Evolutionary conservation across 2,888 invertebrate genomes (phyloP), one percentile per base, ranked within the genome.

Genomic region (Zaprionus obscuricornis): DNA sequence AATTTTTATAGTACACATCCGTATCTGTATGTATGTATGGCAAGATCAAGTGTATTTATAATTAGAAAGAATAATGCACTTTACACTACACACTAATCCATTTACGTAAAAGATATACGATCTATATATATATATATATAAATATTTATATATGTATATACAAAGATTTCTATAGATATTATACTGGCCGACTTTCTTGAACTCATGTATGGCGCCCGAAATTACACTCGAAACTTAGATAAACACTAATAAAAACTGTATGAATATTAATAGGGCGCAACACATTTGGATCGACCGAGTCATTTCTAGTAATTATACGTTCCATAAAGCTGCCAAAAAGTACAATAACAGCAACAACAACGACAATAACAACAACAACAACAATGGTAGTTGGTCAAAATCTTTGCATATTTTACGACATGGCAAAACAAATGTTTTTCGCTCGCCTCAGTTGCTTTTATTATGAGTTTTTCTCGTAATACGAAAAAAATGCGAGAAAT

Each of bases 361-460:
- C 17, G 34, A 18, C 24, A 34, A 24, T 10, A 29, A 31, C 22
- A 46, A 16, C 34, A 42, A 27, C 26, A 43, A 29, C 59, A 59
- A 49, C 52, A 73, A 36, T 73, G 50, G 57, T 29, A 60, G 37
- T 33, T 39, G 20, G n/a, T 49, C 33, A 33, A 68, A 75, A 62
- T 75, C 72, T 85, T 62, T 59, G 76, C 68, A 66, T 59, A 85
- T 75, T 79, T 78, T 79, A 85, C 85, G 85, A 79, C 85, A 79
- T 62, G 81, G 78, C 73, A 83, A 79, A 78, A 83, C 78, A 83
- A 85, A 85, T 79, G 78, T 85, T 83, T 79, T 79, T 59, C 63
- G 26, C 59, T 69, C 73, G 85, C 49, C 45, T 54, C 57, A 83
- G 37, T 66, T 85, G 66, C 24, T 75, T 85, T 85, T 79, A 79